Evolutionary conservation across 2,113 vertebrate species (phyloP), one percentile per base, ranked within the genome.

Genomic region (Macroglossus sobrinus): DNA sequence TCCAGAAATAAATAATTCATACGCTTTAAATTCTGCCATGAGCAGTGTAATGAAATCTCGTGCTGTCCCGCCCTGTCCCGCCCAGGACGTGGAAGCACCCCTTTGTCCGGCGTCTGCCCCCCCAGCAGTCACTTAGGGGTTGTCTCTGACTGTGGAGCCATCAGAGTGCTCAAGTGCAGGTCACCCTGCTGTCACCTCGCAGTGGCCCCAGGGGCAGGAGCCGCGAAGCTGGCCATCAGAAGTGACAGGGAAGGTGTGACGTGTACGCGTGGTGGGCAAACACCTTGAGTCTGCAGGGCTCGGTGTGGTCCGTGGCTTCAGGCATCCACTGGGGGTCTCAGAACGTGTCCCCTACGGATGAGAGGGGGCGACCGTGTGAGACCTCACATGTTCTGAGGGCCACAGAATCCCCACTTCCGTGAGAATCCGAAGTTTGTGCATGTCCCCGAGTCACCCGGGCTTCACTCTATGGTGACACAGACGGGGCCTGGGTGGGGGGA

Each of bases 401-500:
- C 38, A 35, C 28, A 7, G 0, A 0, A 47, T 38, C 47, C 9
- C 47, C 5, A 0, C 7, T 63, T 35, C 30, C 7, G 2, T 1
- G 21, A 50, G 3, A 93, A 9, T 12, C 38, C 13, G 22, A 12
- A 50, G 30, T 59, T 33, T 3, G 63, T 38, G 30, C 35, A 26
- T 15, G 57, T 4, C n/a, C 30, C 21, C 11, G 2, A 24, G 40
- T 15, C 12, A 22, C 53, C 16, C 14, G 5, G 38, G 35, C 8
- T 89, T 35, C 53, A 40, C 35, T n/a, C 45, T 33, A 45, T 35
- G n/a, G 2, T 18, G 35, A 47, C 9, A 1, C 1, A 14, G 14
- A 6, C 3, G 15, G 50, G 9, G 5, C 35, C 22, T 19, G 57
- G 12, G 22, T 8, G 2, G 24, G 2, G 24, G 24, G 7, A 76